These are phyloP conservation scores for Perca fluviatilis DNA, from an alignment of 2,113 vertebrate species.

Conservation along the genomic window DNA sequence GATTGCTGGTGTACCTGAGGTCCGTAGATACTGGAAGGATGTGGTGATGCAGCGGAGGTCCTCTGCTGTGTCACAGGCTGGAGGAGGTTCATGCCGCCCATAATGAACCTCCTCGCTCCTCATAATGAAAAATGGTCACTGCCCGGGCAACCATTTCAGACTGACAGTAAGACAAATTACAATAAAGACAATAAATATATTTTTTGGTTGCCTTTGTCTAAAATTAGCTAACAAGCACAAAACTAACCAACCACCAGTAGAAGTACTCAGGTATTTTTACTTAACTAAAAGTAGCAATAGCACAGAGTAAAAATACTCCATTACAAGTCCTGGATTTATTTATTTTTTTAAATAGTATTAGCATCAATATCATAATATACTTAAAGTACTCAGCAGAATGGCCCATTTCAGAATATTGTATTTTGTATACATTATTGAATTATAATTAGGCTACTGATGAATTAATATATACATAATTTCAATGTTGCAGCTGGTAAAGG, in stretches of 20 bases:
- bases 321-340: background rate
- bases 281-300: background rate
- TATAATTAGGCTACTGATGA: background rate
- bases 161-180: background rate
- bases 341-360: too few species aligned
- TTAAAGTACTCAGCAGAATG: background rate
- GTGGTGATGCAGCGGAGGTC: constrained; percentile 90
- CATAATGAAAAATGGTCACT: constrained; percentile 56
- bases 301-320: background rate
- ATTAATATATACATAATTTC: background rate
- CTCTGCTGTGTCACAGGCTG: constrained; percentile 85
- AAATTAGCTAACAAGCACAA: background rate
- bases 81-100: constrained; percentile 3
- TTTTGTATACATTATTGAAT: background rate
- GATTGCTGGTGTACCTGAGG: constrained; percentile 70
- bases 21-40: constrained; percentile 92
- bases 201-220: background rate
- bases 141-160: constrained; percentile 71
- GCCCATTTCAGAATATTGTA: background rate
- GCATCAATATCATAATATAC: background rate
- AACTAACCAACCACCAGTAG: background rate
- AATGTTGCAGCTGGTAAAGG: background rate
- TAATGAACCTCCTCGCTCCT: constrained; percentile 35
- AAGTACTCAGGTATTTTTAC: background rate
- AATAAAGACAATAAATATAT: too few species aligned